These are phyloP conservation scores for Cathartes aura DNA, from an alignment of 2,113 vertebrate genomes.

Conservation along the genomic window DNA sequence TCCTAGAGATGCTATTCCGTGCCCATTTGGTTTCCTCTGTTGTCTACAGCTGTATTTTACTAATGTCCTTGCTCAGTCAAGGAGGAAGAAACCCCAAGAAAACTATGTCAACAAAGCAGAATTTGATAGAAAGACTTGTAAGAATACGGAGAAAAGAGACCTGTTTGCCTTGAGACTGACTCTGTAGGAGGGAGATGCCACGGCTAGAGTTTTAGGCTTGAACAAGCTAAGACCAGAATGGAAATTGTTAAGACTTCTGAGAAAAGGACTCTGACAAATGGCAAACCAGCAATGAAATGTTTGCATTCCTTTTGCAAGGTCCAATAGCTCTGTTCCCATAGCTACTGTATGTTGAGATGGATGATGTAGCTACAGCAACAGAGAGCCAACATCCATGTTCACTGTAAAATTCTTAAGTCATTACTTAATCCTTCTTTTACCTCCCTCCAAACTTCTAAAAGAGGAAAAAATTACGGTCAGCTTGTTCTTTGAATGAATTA, in stretches of 20 bases:
- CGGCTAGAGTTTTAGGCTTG: not conserved
- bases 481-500: not conserved
- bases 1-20: not conserved
- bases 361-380: slow-evolving; percentile 47
- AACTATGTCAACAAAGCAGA: not conserved
- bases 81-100: not conserved
- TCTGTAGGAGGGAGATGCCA: not conserved
- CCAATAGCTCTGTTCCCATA: slow-evolving; percentile 55
- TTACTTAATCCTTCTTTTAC: slow-evolving; percentile 16
- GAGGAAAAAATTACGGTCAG: not conserved
- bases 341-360: slow-evolving; percentile 50
- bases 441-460: slow-evolving; percentile 1
- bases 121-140: not conserved
- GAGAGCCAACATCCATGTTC: slow-evolving; percentile 24
- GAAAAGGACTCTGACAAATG: slow-evolving; percentile 38
- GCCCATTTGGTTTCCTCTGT: not conserved
- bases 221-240: not conserved
- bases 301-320: slow-evolving; percentile 45
- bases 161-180: not conserved
- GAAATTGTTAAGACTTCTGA: slow-evolving; percentile 24
- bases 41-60: not conserved
- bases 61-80: not conserved
- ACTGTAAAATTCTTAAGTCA: not conserved
- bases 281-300: slow-evolving; percentile 19
- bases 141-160: not conserved